phyloP scores from a whole-genome alignment of 2,113 vertebrate species.

The Boleophthalmus pectinirostris region DNA sequence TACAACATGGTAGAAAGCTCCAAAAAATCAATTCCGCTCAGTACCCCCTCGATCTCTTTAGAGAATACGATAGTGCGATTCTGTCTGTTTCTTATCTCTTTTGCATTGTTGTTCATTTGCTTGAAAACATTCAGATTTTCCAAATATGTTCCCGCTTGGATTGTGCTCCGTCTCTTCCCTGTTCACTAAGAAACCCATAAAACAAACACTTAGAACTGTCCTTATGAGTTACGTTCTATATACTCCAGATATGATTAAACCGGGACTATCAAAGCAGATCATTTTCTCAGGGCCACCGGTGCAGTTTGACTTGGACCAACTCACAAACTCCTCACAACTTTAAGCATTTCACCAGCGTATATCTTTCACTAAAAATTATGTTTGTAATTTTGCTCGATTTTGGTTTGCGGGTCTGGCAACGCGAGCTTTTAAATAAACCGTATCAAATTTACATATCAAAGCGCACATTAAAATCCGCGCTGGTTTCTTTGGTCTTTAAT shows the following conservation, averaged over 20 bases:
- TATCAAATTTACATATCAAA: slow-evolving; percentile 53
- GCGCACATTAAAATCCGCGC: slow-evolving; percentile 23
- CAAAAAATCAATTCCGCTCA: too few species aligned
- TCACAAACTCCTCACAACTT: slow-evolving; percentile 44
- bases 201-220: slow-evolving; percentile 11
- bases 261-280: slow-evolving; percentile 46
- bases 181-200: slow-evolving; percentile 7
- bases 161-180: neutral
- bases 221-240: slow-evolving; percentile 40
- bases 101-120: neutral
- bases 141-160: neutral
- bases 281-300: slow-evolving; percentile 37
- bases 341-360: slow-evolving; percentile 36
- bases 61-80: too few species aligned
- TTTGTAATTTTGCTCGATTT: slow-evolving; percentile 54
- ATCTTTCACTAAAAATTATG: slow-evolving; percentile 45
- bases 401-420: slow-evolving; percentile 43
- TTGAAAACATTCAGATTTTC: neutral
- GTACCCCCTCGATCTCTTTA: too few species aligned
- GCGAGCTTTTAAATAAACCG: slow-evolving; percentile 33
- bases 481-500: slow-evolving; percentile 28
- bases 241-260: slow-evolving; percentile 42
- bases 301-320: slow-evolving; percentile 51
- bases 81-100: neutral
- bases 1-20: too few species aligned